Base-by-base conservation (phyloP, 2,797 vertebrate species). In the Botia kubotai region DNA sequence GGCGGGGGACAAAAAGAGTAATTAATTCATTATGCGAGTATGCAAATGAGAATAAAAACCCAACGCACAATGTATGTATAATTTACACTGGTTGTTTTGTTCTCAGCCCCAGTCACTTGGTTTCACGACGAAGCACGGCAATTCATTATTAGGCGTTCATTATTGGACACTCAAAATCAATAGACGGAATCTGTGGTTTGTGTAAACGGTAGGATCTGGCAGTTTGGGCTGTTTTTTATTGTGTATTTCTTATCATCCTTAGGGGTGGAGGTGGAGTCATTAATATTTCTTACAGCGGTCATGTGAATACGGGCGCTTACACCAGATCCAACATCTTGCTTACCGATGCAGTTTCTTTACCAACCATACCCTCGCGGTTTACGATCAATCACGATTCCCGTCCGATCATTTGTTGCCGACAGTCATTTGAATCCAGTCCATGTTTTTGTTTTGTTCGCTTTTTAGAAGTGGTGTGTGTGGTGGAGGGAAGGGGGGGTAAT, bases 381-480 rank as follows among this genome's bases (percentile, higher is more conserved):
- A 87, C 93, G 90, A 95, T 95, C 95, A 91, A 93, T 95, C 94
- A 93, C 29, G 69, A 85, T 65, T 82, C 87, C 87, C 89, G 87
- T 85, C 78, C 69, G 70, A 60, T 81, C 81, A 72, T 75, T 91
- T 91, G 89, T 90, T 90, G 12, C 86, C 85, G 83, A 74, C 84
- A 85, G 89, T 90, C 87, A 89, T 88, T 91, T 89, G 85, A 92
- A 92, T 96, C 95, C 94, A 93, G 91, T 92, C 95, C 95, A 91
- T 93, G 94, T 96, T 96, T 96, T 96, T 93, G 94, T 96, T 95
- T 91, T 29, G 86, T 81, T 90, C 80, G 72, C 89, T 82, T 86
- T 83, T 73, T 81, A 73, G 79, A 60, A 65, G 81, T 75, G 77
- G 84, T 75, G 89, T 26, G 71, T 57, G 71, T 57, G 68, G 66